Conservation (phyloP, 2,888 invertebrate genomes). For the Marronus borbonicus region DNA sequence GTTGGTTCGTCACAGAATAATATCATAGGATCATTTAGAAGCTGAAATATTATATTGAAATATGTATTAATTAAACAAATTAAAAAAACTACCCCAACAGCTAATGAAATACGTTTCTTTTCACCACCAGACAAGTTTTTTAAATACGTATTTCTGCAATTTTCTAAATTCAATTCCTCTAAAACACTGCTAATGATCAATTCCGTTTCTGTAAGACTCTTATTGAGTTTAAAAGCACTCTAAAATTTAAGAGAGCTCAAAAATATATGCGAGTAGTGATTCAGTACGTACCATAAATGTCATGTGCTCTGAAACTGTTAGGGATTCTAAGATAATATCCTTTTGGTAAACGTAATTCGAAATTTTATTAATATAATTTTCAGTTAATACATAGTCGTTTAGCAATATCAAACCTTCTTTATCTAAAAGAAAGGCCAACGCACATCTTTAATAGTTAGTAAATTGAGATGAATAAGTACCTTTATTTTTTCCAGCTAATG, state of each 20-base stretch:
- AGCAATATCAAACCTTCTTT: conserved; percentile 48
- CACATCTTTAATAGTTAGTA: neutral
- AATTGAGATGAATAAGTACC: conserved; percentile 64
- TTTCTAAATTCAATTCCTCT: conserved; percentile 80
- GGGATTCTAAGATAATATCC: conserved; percentile 84
- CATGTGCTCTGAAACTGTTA: conserved; percentile 88
- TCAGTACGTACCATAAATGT: conserved; percentile 83
- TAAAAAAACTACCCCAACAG: conserved; percentile 72
- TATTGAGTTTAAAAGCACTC: conserved; percentile 70
- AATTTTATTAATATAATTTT: conserved; percentile 79
- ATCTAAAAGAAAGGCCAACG: conserved; percentile 28
- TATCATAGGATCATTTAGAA: conserved; percentile 89
- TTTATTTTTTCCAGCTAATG: conserved; percentile 81
- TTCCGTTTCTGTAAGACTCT: conserved; percentile 58
- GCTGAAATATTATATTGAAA: conserved; percentile 69
- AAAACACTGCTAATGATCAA: conserved; percentile 71
- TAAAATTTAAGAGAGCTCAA: conserved; percentile 59
- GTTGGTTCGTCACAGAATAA: conserved; percentile 96
- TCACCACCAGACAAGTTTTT: conserved; percentile 92
- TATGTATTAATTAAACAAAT: neutral
- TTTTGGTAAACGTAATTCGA: conserved; percentile 91
- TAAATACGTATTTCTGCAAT: conserved; percentile 81
- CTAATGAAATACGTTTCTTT: conserved; percentile 87
- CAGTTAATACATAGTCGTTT: conserved; percentile 74
- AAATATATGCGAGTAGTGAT: conserved; percentile 58